Evolutionary conservation across 2,888 invertebrate species (phyloP).

Genomic region (Mimachlamys varia): DNA sequence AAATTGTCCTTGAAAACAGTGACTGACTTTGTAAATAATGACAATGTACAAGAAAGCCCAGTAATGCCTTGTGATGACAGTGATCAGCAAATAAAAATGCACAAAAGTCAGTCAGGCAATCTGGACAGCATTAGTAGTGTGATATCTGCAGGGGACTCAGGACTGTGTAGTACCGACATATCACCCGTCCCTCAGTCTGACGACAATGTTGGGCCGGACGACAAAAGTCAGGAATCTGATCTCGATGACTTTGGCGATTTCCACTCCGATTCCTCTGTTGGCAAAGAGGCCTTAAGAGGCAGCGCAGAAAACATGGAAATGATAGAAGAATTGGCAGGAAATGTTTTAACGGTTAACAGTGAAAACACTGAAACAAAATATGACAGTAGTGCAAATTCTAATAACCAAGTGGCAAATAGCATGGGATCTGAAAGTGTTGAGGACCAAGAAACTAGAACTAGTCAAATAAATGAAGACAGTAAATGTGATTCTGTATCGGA

Average conservation of each 20-base stretch:
- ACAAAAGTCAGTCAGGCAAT: slow-evolving; percentile 5
- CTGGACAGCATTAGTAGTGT: slow-evolving; percentile 12
- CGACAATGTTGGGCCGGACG: slow-evolving; percentile 50
- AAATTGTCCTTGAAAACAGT: not conserved
- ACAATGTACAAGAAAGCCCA: not conserved
- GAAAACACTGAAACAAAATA: not conserved
- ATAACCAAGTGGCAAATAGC: not conserved
- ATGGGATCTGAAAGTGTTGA: not conserved
- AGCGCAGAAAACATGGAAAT: not conserved
- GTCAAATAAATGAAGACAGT: slow-evolving; percentile 23
- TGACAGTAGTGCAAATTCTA: not conserved
- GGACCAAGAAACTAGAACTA: not conserved
- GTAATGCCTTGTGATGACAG: not conserved
- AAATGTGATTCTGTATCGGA: not conserved
- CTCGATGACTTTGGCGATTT: slow-evolving; percentile 49
- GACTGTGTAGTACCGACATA: slow-evolving; percentile 71
- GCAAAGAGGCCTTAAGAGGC: not conserved
- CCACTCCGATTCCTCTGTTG: slow-evolving; percentile 37
- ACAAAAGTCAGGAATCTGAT: slow-evolving; percentile 36
- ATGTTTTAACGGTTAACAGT: not conserved
- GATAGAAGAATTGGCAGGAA: not conserved
- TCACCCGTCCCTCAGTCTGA: slow-evolving; percentile 67
- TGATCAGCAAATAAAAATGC: not conserved
- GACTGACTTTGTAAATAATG: not conserved
- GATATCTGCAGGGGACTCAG: slow-evolving; percentile 64